Base-by-base conservation (phyloP, 1,140 invertebrate species). In the Ceratina australensis region DNA sequence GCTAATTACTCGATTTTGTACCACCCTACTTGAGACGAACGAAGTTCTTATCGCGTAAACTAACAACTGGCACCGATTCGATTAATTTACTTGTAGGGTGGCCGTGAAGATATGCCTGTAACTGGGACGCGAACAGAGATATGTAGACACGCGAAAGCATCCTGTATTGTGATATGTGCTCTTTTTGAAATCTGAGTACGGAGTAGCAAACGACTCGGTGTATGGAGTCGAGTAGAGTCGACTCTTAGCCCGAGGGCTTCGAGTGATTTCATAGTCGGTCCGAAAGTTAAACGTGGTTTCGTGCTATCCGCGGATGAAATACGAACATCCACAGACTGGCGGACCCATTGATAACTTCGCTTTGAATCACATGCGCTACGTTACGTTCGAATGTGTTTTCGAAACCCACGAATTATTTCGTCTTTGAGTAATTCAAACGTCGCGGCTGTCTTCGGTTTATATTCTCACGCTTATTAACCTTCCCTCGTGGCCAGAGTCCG, bases 281-380 rank as follows among this genome's bases (percentile, higher is more conserved):
- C 20, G 56, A 78, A 81, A 82, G 57, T 82, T 82, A 81, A 81
- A 78, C 61, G 56, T 26, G 61, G 61, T 54, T 64, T 71, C 61
- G n/a, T n/a, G 42, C 33, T 57, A 81, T 49, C 52, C n/a, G 33
- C 67, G 33, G 24, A 65, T 16, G 2, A 81, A 68, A 20, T 7
- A 54, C 65, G 26, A 63, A 63, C 28, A 63, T 54, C 26, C 16
- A 52, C n/a, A 0, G 33, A n/a, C n/a, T n/a, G n/a, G n/a, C n/a
- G n/a, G n/a, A n/a, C 7, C 50, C 20, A 57, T 74, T 74, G 24
- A 77, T 42, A 77, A 71, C 50, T 63, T 16, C 42, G 3, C 72
- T 74, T 74, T 42, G 61, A 57, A 16, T 42, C 42, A 16, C 50
- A 15, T 18, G 12, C 1, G 18, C 12, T n/a, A n/a, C n/a, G 13